A percentile compares a stretch with the other conserved stretches of the same genome.
Conservation (phyloP, 2,113 vertebrate species). For the Cephalopterus ornatus region DNA sequence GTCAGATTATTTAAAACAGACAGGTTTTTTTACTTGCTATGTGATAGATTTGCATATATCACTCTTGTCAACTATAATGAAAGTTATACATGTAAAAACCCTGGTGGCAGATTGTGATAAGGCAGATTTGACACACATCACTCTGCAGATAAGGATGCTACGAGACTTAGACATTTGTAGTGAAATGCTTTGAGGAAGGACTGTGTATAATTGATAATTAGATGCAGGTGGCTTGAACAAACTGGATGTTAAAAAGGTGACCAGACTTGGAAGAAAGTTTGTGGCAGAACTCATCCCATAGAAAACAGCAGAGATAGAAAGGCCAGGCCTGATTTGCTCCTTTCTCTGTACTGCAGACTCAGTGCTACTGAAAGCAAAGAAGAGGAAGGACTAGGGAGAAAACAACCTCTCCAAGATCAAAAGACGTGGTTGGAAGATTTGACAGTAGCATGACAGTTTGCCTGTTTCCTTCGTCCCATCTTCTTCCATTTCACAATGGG, state of each 20-base stretch:
- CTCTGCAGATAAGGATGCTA: conserved; percentile 10
- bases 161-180: conserved; percentile 23
- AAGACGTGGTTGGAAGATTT: not conserved
- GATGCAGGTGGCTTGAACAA: conserved; percentile 10
- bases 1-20: not conserved
- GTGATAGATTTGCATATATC: conserved; percentile 16
- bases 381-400: not conserved
- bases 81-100: conserved; percentile 23
- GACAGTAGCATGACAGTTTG: not conserved
- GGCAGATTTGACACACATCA: conserved; percentile 45
- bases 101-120: conserved; percentile 47
- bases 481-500: not conserved
- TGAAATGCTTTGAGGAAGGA: not conserved
- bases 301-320: not conserved
- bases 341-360: not conserved
- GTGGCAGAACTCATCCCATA: not conserved
- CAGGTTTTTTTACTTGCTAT: not conserved
- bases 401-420: not conserved
- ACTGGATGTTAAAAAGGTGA: not conserved
- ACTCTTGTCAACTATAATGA: not conserved
- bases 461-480: not conserved
- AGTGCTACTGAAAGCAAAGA: not conserved
- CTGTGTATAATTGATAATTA: not conserved
- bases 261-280: not conserved
- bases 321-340: not conserved